Evolutionary conservation across 2,797 vertebrate genomes (phyloP), one percentile per base, ranked within the genome.

Genomic region (Chelon auratus): DNA sequence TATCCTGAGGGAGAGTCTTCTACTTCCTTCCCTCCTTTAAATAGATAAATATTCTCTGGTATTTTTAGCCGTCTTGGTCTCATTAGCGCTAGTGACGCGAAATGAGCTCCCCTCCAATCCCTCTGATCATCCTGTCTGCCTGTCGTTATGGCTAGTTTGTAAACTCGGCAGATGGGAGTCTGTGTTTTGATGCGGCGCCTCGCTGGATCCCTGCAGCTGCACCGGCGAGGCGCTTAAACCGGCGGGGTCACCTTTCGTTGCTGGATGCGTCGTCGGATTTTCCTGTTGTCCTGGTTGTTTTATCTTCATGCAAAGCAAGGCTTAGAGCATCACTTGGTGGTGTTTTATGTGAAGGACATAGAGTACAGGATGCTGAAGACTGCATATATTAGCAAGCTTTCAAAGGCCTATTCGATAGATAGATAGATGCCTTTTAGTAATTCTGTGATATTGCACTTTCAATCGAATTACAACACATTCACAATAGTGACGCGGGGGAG

Each of bases 21-120:
- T 2, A 13, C 50, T 33, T 52, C 33, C 45, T 20, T 1, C 9
- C 11, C 7, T 33, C 51, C 22, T 15, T 15, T 9, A 17, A 66
- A 53, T 12, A 20, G 53, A 78, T 75, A 62, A 63, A 82, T 78
- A 64, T 69, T 70, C 65, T 45, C 15, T 15, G 39, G 54, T 77
- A 73, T 80, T 78, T 87, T 78, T 80, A 79, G 81, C 63, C 4
- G 3, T 18, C 58, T 76, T 74, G 72, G 81, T 81, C 66, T 89
- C 75, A 79, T 87, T 81, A 84, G 72, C 3, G 33, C 54, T 36
- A 18, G 61, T 63, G 74, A 65, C 22, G 48, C 52, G 37, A 81
- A 86, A 64, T 58, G 26, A 75, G 69, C 64, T 81, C 62, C 66
- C 42, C 9, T 52, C 37, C 64, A 74, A 60, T 51, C 69, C 64